These are phyloP conservation scores for Oasisia sp. DNA, from an alignment of 2,888 invertebrate genomes.

Conservation along the genomic window DNA sequence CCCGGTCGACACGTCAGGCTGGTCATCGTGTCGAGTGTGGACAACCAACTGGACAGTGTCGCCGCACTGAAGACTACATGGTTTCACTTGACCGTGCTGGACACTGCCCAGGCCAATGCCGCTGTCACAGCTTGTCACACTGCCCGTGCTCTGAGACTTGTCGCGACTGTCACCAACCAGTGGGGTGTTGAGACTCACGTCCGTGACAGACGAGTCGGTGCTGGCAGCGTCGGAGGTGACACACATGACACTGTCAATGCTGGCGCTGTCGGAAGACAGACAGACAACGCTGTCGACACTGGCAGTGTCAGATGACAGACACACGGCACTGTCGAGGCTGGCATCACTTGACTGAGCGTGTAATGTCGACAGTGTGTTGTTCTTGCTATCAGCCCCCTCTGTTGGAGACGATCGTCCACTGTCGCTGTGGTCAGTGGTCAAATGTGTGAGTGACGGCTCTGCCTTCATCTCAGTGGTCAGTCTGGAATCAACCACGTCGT, in stretches of 20 bases:
- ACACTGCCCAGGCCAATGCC: conserved; percentile 25
- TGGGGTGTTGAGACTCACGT: background rate
- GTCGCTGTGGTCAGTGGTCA: background rate
- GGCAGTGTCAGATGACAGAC: conserved; percentile 10
- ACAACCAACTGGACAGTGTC: background rate
- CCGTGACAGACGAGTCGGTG: background rate
- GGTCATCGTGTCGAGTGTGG: background rate
- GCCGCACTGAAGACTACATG: background rate
- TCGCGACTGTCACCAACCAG: background rate
- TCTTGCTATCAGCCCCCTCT: conserved; percentile 25
- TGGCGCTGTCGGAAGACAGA: background rate
- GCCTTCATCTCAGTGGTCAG: background rate
- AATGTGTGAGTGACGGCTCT: background rate
- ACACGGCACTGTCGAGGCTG: background rate
- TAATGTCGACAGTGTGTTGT: background rate
- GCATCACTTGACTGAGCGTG: background rate
- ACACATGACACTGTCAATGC: background rate
- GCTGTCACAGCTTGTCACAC: conserved; percentile 33
- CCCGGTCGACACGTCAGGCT: background rate
- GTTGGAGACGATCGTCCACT: background rate
- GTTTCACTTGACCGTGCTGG: background rate
- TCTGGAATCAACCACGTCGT: background rate
- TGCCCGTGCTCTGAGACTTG: conserved; percentile 26
- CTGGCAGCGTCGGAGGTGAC: background rate
- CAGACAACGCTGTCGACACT: background rate